Conservation (phyloP, 2,797 vertebrate species). For the Tadarida brasiliensis region DNA sequence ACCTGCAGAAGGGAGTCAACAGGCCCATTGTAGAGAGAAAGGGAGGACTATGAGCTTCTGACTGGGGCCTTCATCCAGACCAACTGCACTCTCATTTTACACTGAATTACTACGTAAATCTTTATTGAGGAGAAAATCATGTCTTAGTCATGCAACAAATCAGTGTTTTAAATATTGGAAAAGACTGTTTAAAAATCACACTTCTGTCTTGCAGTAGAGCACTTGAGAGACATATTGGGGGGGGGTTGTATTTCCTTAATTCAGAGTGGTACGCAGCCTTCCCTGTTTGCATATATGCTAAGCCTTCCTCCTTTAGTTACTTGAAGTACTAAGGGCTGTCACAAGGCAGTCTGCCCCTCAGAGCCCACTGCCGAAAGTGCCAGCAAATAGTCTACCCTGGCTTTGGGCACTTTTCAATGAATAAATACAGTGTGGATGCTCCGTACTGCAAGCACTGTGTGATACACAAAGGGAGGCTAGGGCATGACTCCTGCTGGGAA, state of each 20-base stretch:
- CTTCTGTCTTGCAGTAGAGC: background rate
- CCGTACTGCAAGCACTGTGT: accelerated
- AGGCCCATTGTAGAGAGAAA: too few relatives aligned
- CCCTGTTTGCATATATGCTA: background rate
- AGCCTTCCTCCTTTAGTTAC: background rate
- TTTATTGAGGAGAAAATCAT: background rate
- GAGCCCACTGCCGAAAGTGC: background rate
- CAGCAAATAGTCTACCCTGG: background rate
- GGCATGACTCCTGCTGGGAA: background rate
- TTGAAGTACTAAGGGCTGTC: too few relatives aligned
- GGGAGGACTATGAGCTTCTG: background rate
- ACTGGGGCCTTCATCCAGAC: background rate
- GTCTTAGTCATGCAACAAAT: background rate
- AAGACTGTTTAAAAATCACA: background rate
- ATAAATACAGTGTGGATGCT: accelerated
- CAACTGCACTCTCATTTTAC: background rate
- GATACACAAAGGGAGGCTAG: background rate
- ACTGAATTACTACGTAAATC: background rate
- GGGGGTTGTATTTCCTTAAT: background rate
- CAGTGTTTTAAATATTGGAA: background rate
- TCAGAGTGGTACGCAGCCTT: background rate
- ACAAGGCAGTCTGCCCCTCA: background rate
- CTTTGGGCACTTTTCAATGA: background rate
- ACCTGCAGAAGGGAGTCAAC: background rate
- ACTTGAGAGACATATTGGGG: background rate